phyloP scores from a whole-genome alignment of 1,140 invertebrate species.

The Sitobion miscanthi region DNA sequence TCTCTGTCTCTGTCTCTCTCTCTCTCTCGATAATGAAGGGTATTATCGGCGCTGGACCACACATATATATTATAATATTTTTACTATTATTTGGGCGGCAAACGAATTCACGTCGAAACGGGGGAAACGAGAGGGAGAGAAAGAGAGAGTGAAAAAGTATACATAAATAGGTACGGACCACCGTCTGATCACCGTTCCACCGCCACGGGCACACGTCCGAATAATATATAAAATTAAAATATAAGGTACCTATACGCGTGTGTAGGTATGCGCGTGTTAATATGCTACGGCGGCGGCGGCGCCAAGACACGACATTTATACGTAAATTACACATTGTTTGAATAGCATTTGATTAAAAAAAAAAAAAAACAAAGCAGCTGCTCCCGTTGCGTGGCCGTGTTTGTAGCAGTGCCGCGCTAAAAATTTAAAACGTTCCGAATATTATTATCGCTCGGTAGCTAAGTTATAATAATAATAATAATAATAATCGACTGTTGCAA shows the following conservation, averaged over 20 bases:
- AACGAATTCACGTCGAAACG: background rate
- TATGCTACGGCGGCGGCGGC: too few species aligned
- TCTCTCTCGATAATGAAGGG: background rate
- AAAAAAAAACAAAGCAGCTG: background rate
- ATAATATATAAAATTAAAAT: slow-evolving; percentile 4
- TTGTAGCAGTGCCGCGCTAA: background rate
- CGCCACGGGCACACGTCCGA: background rate
- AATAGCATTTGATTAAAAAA: background rate
- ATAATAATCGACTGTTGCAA: too few species aligned
- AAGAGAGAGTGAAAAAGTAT: background rate
- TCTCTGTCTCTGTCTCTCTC: too few species aligned
- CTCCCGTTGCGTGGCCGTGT: too few species aligned
- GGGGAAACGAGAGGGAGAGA: background rate
- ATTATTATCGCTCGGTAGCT: background rate
- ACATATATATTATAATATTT: background rate
- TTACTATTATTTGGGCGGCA: background rate
- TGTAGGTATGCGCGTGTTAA: background rate
- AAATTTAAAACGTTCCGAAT: background rate
- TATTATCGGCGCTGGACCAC: background rate
- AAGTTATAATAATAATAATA: too few species aligned
- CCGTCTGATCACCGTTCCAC: background rate
- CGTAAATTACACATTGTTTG: slow-evolving; percentile 25
- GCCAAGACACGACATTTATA: background rate
- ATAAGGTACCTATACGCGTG: background rate
- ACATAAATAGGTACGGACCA: too few species aligned